These are phyloP conservation scores for Drosophila atroscutellata DNA, from an alignment of 2,888 invertebrate species.

Conservation along the genomic window DNA sequence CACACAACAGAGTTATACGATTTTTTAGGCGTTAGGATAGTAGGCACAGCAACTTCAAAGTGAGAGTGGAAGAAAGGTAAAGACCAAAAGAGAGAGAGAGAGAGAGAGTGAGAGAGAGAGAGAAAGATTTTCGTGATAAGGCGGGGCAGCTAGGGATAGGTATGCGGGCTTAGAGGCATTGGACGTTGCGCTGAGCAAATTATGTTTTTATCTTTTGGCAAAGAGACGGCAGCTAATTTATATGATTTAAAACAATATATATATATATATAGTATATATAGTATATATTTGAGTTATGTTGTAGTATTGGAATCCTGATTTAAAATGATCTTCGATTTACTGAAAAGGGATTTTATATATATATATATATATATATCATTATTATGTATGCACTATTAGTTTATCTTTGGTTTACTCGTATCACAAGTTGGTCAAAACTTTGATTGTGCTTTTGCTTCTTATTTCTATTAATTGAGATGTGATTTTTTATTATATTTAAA, in stretches of 20 bases:
- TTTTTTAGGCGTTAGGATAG: constrained; percentile 52
- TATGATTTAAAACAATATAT: constrained; percentile 28
- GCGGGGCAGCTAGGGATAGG: constrained; percentile 22
- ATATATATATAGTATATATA: constrained; percentile 12
- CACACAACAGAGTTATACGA: constrained; percentile 45
- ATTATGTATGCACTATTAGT: constrained; percentile 40
- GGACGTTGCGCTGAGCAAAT: constrained; percentile 62
- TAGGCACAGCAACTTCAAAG: constrained; percentile 2
- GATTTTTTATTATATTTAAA: constrained; percentile 59
- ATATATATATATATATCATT: constrained; percentile 1
- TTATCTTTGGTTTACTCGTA: constrained; percentile 40
- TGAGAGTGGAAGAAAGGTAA: constrained; percentile 4
- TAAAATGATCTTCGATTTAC: constrained; percentile 27
- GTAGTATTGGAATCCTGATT: constrained; percentile 47
- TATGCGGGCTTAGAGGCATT: constrained; percentile 23
- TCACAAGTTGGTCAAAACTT: constrained; percentile 39
- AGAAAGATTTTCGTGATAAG: constrained; percentile 23
- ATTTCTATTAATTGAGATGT: constrained; percentile 71
- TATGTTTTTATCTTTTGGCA: constrained; percentile 53
- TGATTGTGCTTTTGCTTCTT: constrained; percentile 40
- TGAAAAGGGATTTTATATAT: constrained; percentile 10
- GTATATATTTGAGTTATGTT: constrained; percentile 23
- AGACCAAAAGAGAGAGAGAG: background rate
- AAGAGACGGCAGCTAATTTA: constrained; percentile 65
- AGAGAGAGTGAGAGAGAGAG: constrained; percentile 7